Evolutionary conservation across 2,888 invertebrate genomes (phyloP), one percentile per base, ranked within the genome.

Genomic region (Nephrotoma flavescens): DNA sequence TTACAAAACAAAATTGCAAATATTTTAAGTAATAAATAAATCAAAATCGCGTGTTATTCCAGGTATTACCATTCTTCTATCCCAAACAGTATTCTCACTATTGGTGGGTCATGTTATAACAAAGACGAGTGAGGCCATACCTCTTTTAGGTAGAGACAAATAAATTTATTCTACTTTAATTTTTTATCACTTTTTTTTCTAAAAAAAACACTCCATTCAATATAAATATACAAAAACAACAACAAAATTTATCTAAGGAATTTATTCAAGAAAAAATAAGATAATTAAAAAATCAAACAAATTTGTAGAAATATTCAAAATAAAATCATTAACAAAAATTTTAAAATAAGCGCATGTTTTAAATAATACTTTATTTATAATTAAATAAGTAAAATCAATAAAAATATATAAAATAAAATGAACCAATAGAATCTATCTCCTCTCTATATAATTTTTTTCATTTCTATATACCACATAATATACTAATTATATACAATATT

Each of bases 71-170:
- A 98, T 98, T 93, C 96, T 98, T 93, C 97, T 99, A 94, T 99
- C 99, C 91, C 97, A 99, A 95, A 98, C 98, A 93, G 98, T 99
- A 94, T 99, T 99, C 95, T 97, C 98, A 93, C 96, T 98, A 94
- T 96, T 99, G 96, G 98, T 99, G 94, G 97, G 98, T 92, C 98
- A 99, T 94, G 97, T 98, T 93, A 97, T 99, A 94, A 99, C 99
- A 93, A 97, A 97, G 94, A 98, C 99, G 93, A 99, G 99, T 93
- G 99, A 99, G 94, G 98, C 99, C 92, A 97, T 99, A 93, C 99
- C 99, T 92, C 95, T 99, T 92, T 97, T 99, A 96, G 99, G 99
- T 98, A 92, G 89, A 89, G 19, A 85, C 31, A 71, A 71, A 71
- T 71, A 71, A 71, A 71, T 71, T 31, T 71, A 71, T 71, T 71